Conservation (phyloP, 2,113 vertebrate genomes). For the Leptosomus discolor region DNA sequence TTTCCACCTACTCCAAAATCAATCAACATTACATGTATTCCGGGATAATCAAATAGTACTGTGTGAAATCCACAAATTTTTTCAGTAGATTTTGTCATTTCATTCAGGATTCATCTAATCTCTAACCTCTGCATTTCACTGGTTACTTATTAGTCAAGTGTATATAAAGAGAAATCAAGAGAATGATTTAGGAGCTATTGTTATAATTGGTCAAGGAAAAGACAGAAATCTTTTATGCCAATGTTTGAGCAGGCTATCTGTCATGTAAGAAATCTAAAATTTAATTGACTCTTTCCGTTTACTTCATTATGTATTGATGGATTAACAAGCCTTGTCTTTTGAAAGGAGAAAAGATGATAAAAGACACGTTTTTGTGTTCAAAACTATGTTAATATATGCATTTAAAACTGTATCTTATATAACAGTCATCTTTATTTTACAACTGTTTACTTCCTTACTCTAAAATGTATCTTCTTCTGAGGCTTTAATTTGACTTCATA, state of each 20-base stretch:
- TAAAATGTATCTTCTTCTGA: not conserved
- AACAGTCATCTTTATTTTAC: not conserved
- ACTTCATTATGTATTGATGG: not conserved
- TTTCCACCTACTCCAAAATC: not conserved
- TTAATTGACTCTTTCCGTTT: not conserved
- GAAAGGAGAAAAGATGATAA: not conserved
- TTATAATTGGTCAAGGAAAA: not conserved
- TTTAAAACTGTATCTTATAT: not conserved
- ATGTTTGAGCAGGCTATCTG: not conserved
- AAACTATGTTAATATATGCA: not conserved
- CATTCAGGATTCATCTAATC: not conserved
- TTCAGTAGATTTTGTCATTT: not conserved
- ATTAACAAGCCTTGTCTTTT: not conserved
- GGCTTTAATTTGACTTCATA: not conserved
- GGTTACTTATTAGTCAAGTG: not conserved
- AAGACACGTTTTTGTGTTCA: not conserved
- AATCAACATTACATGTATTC: not conserved
- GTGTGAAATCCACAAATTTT: not conserved
- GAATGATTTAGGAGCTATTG: not conserved
- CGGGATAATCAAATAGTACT: not conserved
- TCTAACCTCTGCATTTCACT: not conserved
- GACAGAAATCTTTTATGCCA: not conserved
- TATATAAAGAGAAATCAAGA: not conserved
- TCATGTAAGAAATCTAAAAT: not conserved
- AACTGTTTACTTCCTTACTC: not conserved